phyloP scores from a whole-genome alignment of 23 tunicate genomes.

The Ciona savignyi region DNA sequence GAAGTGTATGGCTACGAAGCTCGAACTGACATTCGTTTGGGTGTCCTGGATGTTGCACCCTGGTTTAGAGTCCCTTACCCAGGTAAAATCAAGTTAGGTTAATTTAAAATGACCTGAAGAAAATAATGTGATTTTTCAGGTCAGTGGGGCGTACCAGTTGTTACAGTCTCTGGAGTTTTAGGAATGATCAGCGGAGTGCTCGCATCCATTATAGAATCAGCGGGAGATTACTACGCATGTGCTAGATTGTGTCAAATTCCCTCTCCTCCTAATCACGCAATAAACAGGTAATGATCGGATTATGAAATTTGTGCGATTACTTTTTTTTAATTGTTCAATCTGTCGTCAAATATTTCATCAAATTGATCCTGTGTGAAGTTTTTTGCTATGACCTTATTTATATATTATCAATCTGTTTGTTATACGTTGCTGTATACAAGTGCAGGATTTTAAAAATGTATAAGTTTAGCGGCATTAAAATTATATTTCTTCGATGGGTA shows the following conservation, averaged over 20 bases:
- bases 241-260: conserved; percentile 56
- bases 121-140: conserved; percentile 24
- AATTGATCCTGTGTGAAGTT: no score
- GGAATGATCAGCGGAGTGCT: conserved; percentile 88
- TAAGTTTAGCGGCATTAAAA: no score
- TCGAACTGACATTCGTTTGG: conserved; percentile 48
- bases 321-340: no score
- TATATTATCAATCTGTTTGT: no score
- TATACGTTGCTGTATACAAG: no score
- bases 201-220: conserved; percentile 69
- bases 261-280: conserved; percentile 76
- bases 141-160: conserved; percentile 81
- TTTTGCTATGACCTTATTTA: no score
- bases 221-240: conserved; percentile 66
- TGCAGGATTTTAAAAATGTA: no score
- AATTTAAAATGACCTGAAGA: no score
- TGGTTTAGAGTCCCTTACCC: conserved; percentile 92
- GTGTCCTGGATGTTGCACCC: conserved; percentile 49
- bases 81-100: conserved; percentile 25
- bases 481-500: no score
- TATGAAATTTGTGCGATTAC: no score
- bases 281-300: no score
- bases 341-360: no score
- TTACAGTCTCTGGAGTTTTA: conserved; percentile 49
- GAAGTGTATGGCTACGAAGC: conserved; percentile 47